A percentile compares a stretch with the other conserved stretches of the same genome.
These are phyloP conservation scores for Charaxes varanes DNA, from an alignment of 1,140 invertebrate species.

Conservation along the genomic window DNA sequence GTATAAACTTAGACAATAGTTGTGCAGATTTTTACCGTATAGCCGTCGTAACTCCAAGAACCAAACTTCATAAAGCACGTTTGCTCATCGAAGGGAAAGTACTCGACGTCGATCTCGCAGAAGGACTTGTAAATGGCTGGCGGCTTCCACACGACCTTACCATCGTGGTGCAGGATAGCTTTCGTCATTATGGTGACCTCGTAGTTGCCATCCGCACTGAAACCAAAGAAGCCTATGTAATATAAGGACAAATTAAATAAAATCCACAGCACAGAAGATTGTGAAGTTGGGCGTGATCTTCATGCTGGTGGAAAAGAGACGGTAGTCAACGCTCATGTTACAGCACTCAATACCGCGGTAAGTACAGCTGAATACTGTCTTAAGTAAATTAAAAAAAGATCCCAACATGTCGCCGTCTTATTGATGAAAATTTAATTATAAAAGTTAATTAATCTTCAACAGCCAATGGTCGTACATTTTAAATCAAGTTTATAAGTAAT, in stretches of 20 bases:
- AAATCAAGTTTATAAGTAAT: not conserved
- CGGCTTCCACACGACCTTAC: constrained; percentile 97
- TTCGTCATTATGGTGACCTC: constrained; percentile 98
- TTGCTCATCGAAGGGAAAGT: constrained; percentile 97
- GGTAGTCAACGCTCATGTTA: no score
- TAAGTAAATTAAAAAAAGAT: no score
- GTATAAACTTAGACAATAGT: constrained; percentile 13
- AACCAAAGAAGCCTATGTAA: constrained; percentile 29
- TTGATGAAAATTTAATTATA: no score
- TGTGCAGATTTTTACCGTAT: constrained; percentile 80
- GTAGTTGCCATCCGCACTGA: constrained; percentile 97
- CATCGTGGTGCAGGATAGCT: constrained; percentile 92
- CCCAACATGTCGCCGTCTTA: no score
- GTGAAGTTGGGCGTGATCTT: no score
- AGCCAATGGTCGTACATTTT: no score
- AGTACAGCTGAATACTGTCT: no score
- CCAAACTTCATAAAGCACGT: constrained; percentile 98
- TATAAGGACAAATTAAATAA: not conserved
- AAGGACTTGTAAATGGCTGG: constrained; percentile 99
- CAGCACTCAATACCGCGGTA: no score
- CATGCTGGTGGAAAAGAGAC: no score
- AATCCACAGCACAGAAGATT: no score
- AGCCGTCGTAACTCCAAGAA: constrained; percentile 95
- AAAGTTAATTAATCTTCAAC: no score
- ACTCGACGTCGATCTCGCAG: constrained; percentile 97